phyloP scores from a whole-genome alignment of 2,113 vertebrate genomes.

The Megalops atlanticus region DNA sequence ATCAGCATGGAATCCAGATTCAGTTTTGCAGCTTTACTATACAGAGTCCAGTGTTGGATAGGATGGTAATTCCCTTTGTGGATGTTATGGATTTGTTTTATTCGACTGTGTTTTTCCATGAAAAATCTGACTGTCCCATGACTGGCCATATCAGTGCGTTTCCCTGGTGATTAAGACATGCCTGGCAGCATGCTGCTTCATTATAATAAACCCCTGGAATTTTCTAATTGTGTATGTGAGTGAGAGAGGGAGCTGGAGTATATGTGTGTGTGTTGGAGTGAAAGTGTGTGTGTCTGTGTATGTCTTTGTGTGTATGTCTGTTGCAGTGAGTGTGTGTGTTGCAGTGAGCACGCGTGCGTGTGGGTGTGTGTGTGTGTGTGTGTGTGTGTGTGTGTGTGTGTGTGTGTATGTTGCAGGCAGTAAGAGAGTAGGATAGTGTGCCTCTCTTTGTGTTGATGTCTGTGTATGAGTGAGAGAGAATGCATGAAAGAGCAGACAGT shows the following conservation, averaged over 20 bases:
- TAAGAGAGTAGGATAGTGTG: too few species aligned
- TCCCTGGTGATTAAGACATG: not conserved
- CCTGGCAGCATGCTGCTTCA: not conserved
- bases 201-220: not conserved
- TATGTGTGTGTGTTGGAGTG: conserved; percentile 20
- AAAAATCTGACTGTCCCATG: not conserved
- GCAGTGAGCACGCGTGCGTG: not conserved
- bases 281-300: not conserved
- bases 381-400: not conserved
- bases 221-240: not conserved
- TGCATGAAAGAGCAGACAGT: not conserved
- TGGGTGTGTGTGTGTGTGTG: not conserved
- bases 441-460: too few species aligned
- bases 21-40: not conserved
- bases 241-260: too few species aligned
- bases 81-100: conserved; percentile 9
- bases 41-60: too few species aligned
- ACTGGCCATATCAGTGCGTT: conserved; percentile 1
- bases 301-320: not conserved
- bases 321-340: not conserved
- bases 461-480: not conserved
- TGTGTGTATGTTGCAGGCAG: conserved; percentile 47
- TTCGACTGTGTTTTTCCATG: too few species aligned
- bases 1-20: not conserved
- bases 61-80: not conserved